phyloP scores from a whole-genome alignment of 1,140 invertebrate genomes.

The Bombus fervidus region DNA sequence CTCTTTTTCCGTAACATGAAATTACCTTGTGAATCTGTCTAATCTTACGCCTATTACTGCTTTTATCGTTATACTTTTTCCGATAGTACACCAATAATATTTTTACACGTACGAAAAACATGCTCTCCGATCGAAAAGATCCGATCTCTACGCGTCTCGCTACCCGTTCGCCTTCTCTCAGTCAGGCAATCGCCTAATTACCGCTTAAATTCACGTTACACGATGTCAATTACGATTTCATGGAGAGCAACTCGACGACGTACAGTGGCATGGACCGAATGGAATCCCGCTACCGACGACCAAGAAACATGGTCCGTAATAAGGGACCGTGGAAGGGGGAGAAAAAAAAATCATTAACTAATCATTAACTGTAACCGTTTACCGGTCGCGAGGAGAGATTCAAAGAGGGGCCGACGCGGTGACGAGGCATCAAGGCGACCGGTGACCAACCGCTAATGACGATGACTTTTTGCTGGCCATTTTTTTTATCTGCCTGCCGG shows the following conservation, averaged over 20 bases:
- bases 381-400: constrained; percentile 28
- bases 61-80: not conserved
- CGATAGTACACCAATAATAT: not conserved
- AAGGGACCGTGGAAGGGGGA: constrained; percentile 18
- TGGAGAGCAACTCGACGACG: not conserved
- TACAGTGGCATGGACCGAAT: constrained; percentile 21
- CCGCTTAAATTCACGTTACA: constrained; percentile 52
- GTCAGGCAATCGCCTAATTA: constrained; percentile 6
- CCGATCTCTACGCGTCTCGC: not conserved
- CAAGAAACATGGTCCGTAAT: constrained; percentile 54
- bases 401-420: constrained; percentile 55
- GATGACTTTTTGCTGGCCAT: constrained; percentile 64
- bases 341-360: constrained; percentile 58
- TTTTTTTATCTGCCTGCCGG: constrained; percentile 48
- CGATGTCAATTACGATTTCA: constrained; percentile 53
- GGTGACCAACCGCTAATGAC: constrained; percentile 76
- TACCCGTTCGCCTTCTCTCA: not conserved
- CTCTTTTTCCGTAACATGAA: not conserved
- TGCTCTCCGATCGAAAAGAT: not conserved
- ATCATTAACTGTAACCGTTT: constrained; percentile 51
- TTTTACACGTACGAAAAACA: not conserved
- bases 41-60: not conserved
- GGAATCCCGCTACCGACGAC: constrained; percentile 33
- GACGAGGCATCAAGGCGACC: constrained; percentile 65
- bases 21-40: not conserved